A percentile compares a stretch with the other conserved stretches of the same genome.
phyloP scores from a whole-genome alignment of 2,113 vertebrate species.

The Psephotus haematonotus region DNA sequence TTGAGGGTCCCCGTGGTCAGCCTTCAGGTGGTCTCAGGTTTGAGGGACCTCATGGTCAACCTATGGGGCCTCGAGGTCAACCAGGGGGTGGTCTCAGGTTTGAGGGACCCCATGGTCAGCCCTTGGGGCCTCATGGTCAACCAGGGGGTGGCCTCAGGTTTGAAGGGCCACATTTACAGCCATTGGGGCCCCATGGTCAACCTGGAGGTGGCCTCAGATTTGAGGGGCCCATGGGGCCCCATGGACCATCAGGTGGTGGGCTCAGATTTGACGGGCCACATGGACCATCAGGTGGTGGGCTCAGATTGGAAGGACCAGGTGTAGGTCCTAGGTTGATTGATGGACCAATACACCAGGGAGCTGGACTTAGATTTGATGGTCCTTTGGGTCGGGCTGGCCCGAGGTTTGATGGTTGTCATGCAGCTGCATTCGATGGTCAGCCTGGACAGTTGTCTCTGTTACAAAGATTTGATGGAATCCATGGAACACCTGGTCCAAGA shows the following conservation, averaged over 20 bases:
- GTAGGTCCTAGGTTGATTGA: slow-evolving; percentile 79
- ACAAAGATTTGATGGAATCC: slow-evolving; percentile 83
- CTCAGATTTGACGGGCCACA: slow-evolving; percentile 80
- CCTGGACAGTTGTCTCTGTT: slow-evolving; percentile 77
- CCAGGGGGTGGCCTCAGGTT: slow-evolving; percentile 80
- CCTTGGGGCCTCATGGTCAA: slow-evolving; percentile 80
- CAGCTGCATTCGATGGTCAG: slow-evolving; percentile 80
- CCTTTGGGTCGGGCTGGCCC: slow-evolving; percentile 79
- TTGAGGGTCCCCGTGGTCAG: slow-evolving; percentile 83
- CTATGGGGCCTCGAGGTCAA: slow-evolving; percentile 77
- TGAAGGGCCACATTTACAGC: slow-evolving; percentile 80
- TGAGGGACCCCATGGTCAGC: slow-evolving; percentile 83
- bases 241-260: slow-evolving; percentile 73
- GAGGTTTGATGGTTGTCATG: slow-evolving; percentile 78
- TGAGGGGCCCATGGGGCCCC: slow-evolving; percentile 80
- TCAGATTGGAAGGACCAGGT: slow-evolving; percentile 79
- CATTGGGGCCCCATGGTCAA: slow-evolving; percentile 80
- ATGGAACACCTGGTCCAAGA: slow-evolving; percentile 79
- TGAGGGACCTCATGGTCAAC: slow-evolving; percentile 81
- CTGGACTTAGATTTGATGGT: slow-evolving; percentile 82
- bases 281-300: slow-evolving; percentile 73
- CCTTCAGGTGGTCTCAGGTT: slow-evolving; percentile 82
- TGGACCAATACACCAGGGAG: slow-evolving; percentile 77
- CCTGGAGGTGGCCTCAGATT: slow-evolving; percentile 77
- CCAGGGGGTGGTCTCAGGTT: slow-evolving; percentile 80